Evolutionary conservation across 2,888 invertebrate species (phyloP), one percentile per base, ranked within the genome.

Genomic region (Palloptera scutellata): DNA sequence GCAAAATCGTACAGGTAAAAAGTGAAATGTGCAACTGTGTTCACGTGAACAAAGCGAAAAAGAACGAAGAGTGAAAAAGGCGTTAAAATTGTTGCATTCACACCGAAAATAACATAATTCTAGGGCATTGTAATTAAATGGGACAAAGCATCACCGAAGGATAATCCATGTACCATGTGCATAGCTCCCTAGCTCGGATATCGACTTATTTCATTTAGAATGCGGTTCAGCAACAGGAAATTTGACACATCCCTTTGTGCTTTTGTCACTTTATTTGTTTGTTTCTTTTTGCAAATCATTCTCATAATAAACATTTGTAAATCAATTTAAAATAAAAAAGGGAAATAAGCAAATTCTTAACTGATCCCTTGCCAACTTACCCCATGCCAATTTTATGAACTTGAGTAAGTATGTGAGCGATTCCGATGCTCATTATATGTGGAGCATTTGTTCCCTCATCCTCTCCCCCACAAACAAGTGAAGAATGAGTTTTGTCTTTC

Each of bases 71-170:
- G 30, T 30, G 30, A 60, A 64, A 68, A 64, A 68, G 70, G 69
- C 68, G 69, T 70, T 60, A 68, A 67, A 61, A 69, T 65, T 65
- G 62, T 67, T 58, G 66, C 69, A 65, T 57, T 60, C 57, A 60
- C 67, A 64, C 66, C 61, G 60, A 62, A 64, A 61, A 61, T 45
- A 54, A 68, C 43, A 70, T 42, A 13, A 59, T 54, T 61, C 40
- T 30, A 42, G 42, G 55, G 43, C 51, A 64, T 60, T 13, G 30
- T 30, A 30, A 30, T 30, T 30, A 30, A 30, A 30, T 4, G 2
- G 30, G 30, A 30, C 30, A 30, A 30, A 30, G 30, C 30, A 13
- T n/a, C 15, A 15, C 4, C 51, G n/a, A 64, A 40, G 66, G 70
- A 69, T 72, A 69, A 72, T 69, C 70, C 58, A 48, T 67, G 68